Percentiles rank a stretch among this genome's conserved stretches.
Conservation (phyloP, 2,888 invertebrate species). For the Yponomeuta plumbellus region DNA sequence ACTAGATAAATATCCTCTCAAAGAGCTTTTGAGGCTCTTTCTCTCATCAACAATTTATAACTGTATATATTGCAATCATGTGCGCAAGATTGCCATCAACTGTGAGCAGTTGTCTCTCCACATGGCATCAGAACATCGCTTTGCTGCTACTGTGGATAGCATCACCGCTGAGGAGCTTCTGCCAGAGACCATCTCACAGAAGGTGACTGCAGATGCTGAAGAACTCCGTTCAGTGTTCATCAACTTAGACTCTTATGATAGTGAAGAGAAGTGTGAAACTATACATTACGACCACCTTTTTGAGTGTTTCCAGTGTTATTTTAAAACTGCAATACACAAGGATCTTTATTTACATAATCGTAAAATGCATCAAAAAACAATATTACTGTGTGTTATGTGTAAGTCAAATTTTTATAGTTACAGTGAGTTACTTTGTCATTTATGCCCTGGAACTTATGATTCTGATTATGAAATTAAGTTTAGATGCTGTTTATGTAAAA, state of each 20-base stretch:
- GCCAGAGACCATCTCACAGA: slow-evolving; percentile 82
- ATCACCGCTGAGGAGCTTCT: slow-evolving; percentile 85
- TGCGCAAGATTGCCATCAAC: slow-evolving; percentile 89
- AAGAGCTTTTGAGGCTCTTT: slow-evolving; percentile 84
- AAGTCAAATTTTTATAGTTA: slow-evolving; percentile 91
- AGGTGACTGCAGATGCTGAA: slow-evolving; percentile 78
- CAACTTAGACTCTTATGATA: slow-evolving; percentile 83
- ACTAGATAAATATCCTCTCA: slow-evolving; percentile 83
- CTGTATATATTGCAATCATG: slow-evolving; percentile 92
- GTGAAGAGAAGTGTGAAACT: slow-evolving; percentile 72
- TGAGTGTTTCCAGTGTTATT: slow-evolving; percentile 92
- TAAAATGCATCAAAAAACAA: slow-evolving; percentile 90
- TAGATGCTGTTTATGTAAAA: slow-evolving; percentile 88
- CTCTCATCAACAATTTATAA: slow-evolving; percentile 80
- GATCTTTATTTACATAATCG: slow-evolving; percentile 91
- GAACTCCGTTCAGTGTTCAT: slow-evolving; percentile 81
- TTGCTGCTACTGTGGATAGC: slow-evolving; percentile 86
- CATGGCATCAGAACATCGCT: slow-evolving; percentile 86
- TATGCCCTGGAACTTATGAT: slow-evolving; percentile 87
- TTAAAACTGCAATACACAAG: slow-evolving; percentile 85
- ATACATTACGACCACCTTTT: slow-evolving; percentile 81
- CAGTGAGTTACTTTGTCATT: slow-evolving; percentile 90
- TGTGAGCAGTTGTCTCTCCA: slow-evolving; percentile 88
- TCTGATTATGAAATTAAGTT: slow-evolving; percentile 81
- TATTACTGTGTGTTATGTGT: slow-evolving; percentile 90